Base-by-base conservation (phyloP, 1,140 invertebrate species). In the Epicauta chinensis region DNA sequence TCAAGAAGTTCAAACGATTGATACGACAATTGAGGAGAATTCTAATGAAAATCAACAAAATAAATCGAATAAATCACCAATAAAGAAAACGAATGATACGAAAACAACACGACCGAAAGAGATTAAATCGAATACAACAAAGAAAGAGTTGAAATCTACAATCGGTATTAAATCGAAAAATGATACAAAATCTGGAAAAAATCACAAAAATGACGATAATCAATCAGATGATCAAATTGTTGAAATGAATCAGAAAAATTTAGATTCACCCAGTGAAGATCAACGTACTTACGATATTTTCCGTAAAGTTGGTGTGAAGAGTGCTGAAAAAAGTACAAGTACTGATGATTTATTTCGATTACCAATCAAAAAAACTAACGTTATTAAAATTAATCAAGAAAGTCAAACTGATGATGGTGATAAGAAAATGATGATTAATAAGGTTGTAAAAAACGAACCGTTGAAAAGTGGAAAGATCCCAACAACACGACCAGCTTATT, bases 321-420 rank as follows among this genome's bases (percentile, higher is more conserved):
- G 60, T 61, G 58, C 64, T 23, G 66, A 71, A 53, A 61, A 70
- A 73, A 54, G 77, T 72, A 72, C 69, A 66, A 66, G 73, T 71
- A 50, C 77, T 62, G 68, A 76, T 59, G 74, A 76, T 61, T 70
- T 66, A 56, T 67, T 71, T 34, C 73, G 71, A 52, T 65, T 68
- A 53, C 61, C 60, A 12, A 66, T 73, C 23, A 74, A 73, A 55
- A 73, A 71, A 57, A 64, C 72, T 4, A 52, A 61, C 12, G 56
- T 65, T 35, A 55, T 67, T 56, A 69, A 63, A 69, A 58, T 60
- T 32, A 69, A 56, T 23, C 63, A 57, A 56, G 63, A 61, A 41
- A 64, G 54, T 40, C 41, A 53, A 51, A 54, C 42, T 11, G 55
- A 57, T 38, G 56, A 58, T 44, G 48, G 30, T 17, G 16, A 52